Percentiles rank a stretch among this genome's conserved stretches.
Conservation (phyloP, 2,113 vertebrate genomes). For the Miniopterus natalensis region DNA sequence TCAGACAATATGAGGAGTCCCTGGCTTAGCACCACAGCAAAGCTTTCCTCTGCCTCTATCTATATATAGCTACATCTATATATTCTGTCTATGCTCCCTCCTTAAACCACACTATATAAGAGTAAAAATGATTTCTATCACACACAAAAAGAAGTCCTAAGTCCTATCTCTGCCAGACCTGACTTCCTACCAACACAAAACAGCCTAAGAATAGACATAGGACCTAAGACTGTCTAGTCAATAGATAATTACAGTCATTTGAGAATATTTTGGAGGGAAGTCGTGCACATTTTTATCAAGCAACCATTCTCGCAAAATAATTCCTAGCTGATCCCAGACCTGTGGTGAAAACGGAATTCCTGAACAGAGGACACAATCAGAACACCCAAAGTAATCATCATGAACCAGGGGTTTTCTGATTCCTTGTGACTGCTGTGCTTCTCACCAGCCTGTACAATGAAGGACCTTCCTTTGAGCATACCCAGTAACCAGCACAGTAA, state of each 20-base stretch:
- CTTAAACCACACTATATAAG: neutral
- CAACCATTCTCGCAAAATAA: neutral
- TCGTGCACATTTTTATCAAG: neutral
- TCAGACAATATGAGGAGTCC: neutral
- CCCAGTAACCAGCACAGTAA: neutral
- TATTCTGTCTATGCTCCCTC: neutral
- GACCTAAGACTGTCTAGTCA: neutral
- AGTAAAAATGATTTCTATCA: neutral
- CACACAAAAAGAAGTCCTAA: neutral
- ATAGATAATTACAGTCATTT: neutral
- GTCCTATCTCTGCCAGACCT: neutral
- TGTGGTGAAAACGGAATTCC: neutral
- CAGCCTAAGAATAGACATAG: neutral
- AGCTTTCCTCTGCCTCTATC: neutral
- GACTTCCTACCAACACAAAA: neutral
- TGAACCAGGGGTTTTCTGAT: neutral
- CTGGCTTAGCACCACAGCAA: neutral
- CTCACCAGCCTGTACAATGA: neutral
- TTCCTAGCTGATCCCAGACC: neutral
- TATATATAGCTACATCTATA: neutral
- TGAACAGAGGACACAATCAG: neutral
- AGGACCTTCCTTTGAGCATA: neutral
- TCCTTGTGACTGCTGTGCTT: neutral
- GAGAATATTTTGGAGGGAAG: neutral
- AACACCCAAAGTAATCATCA: neutral